Evolutionary conservation across 2,888 invertebrate species (phyloP), one percentile per base, ranked within the genome.

Genomic region (Acanthococcus lagerstroemiae): DNA sequence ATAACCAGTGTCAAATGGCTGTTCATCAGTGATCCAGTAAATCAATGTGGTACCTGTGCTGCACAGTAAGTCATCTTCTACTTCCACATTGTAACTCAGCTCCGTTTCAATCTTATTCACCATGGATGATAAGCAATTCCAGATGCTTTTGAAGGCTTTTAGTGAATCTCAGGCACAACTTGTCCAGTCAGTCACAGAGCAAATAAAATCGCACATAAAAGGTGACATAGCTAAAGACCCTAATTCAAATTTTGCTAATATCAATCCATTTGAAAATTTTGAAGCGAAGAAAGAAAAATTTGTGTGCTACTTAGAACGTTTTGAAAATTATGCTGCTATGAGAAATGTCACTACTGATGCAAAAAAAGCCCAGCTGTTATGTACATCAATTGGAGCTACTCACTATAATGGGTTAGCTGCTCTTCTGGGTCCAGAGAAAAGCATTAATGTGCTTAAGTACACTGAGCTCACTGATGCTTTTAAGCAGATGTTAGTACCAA

Each of bases 381-480:
- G 61, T 48, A 22, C 45, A 19, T 68, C 67, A 30, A 68, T 68
- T 21, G 68, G 68, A 1, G 25, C 45, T 37, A 22, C n/a, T 2
- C 68, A 68, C 48, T 68, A 67, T 54, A 68, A 67, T 46, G 44
- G 25, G 17, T 21, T 68, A 21, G 63, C 67, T 19, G 68, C 57
- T 3, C 50, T 48, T 27, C 37, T 68, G 12, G 67, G 65, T 1
- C 65, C 65, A 4, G 63, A 67, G n/a, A 65, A 65, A 55, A 22
- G 48, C 19, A 55, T 68, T 15, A 66, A 48, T 5, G 2, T 15
- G 1, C 46, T 68, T 17, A 26, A 50, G 17, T 68, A 55, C 44
- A 26, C 27, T 12, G 48, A 30, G 21, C 46, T 68, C 5, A 48
- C 61, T 2, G 4, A 5, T 17, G 15, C 17, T 50, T 67, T 68